Conservation (phyloP, 2,113 vertebrate species). For the Sterrhoptilus dennistouni region DNA sequence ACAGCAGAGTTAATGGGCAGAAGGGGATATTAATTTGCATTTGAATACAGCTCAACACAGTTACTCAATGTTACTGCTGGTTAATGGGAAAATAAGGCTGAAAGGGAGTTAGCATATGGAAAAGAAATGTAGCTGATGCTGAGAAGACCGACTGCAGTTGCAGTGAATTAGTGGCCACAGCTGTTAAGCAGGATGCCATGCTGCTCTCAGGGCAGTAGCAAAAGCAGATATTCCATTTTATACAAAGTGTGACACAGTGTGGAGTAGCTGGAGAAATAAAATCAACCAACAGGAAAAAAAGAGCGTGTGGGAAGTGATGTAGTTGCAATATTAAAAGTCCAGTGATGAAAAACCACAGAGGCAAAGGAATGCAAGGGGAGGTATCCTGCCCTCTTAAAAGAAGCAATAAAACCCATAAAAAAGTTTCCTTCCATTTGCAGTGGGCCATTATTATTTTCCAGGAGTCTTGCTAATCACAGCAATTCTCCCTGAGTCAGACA, state of each 20-base stretch:
- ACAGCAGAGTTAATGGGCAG: slow-evolving; percentile 51
- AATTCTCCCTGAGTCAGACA: neutral
- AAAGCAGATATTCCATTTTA: slow-evolving; percentile 25
- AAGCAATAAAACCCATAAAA: neutral
- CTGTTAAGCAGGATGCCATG: neutral
- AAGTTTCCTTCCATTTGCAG: neutral
- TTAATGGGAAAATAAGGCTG: slow-evolving; percentile 54
- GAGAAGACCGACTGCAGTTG: slow-evolving; percentile 27
- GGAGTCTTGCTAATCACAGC: neutral
- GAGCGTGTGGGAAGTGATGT: neutral
- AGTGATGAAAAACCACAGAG: neutral
- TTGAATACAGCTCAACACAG: slow-evolving; percentile 46
- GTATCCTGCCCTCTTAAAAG: neutral
- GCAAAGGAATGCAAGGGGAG: neutral
- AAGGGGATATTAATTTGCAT: slow-evolving; percentile 62
- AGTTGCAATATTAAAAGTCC: neutral
- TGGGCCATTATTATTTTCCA: neutral
- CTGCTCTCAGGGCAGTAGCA: neutral
- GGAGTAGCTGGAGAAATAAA: neutral
- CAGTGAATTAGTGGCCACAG: slow-evolving; percentile 43
- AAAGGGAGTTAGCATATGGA: slow-evolving; percentile 46
- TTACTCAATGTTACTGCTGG: slow-evolving; percentile 53
- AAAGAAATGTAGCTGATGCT: slow-evolving; percentile 39
- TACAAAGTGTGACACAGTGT: neutral
- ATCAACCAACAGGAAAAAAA: neutral